Percentiles rank a stretch among this genome's conserved stretches.
Conservation (phyloP, 2,888 invertebrate genomes). For the Ditylenchus weischeri region DNA sequence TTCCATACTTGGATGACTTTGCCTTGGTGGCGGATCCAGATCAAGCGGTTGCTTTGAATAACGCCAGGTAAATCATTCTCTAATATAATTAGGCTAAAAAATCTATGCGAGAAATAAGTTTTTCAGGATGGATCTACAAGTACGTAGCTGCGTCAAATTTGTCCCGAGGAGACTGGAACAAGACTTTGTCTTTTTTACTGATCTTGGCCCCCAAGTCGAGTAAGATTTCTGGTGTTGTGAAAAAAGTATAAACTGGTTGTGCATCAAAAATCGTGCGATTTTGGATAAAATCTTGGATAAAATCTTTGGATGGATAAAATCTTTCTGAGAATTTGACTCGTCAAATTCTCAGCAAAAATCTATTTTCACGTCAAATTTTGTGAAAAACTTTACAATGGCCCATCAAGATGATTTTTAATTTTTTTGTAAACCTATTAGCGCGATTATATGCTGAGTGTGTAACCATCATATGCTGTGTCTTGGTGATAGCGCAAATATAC, state of each 20-base stretch:
- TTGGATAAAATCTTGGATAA: no score
- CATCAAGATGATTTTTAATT: no score
- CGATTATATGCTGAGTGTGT: no score
- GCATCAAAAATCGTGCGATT: no score
- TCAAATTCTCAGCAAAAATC: neutral
- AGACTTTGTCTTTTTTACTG: conserved; percentile 38
- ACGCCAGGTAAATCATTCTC: conserved; percentile 19
- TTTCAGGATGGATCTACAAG: conserved; percentile 17
- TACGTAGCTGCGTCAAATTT: conserved; percentile 36
- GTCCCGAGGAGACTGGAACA: conserved; percentile 31
- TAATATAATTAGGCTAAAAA: no score
- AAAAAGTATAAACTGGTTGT: neutral
- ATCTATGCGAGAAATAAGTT: no score
- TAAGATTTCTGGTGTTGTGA: conserved; percentile 12
- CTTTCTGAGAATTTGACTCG: no score
- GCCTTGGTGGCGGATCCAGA: conserved; percentile 28
- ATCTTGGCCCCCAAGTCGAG: conserved; percentile 35
- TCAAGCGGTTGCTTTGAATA: conserved; percentile 33
- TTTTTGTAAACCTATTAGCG: no score
- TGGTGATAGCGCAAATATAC: no score
- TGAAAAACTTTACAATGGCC: neutral
- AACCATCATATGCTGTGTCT: no score
- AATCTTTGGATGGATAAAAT: no score
- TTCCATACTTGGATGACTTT: conserved; percentile 32
- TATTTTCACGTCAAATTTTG: no score